Evolutionary conservation across 2,113 vertebrate species (phyloP).

Genomic region (Gavialis gangeticus): DNA sequence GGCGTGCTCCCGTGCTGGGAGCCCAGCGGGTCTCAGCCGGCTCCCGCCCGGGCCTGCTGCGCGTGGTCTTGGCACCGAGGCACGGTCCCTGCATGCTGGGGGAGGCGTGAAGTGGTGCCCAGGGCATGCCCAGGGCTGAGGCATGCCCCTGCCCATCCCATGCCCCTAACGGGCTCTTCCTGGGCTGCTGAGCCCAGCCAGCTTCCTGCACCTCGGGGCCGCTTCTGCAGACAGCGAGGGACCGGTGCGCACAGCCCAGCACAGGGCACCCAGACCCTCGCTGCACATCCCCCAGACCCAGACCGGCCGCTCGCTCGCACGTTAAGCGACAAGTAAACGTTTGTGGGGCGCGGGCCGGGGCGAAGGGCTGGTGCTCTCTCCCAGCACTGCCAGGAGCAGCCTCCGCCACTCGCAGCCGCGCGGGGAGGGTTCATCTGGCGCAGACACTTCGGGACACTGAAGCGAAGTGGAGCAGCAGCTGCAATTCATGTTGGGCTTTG

Average conservation of each 20-base stretch:
- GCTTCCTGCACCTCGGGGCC: too few species aligned
- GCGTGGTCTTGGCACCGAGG: too few species aligned
- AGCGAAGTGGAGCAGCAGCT: background rate
- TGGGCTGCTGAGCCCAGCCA: too few species aligned
- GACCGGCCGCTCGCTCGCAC: rapidly evolving
- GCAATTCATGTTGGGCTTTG: background rate
- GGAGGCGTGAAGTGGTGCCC: too few species aligned
- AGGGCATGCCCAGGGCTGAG: too few species aligned
- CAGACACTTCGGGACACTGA: background rate
- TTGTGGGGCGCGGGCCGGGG: rapidly evolving
- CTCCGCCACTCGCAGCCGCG: rapidly evolving
- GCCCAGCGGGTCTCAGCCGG: too few species aligned
- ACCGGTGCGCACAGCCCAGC: background rate
- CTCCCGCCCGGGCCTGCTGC: too few species aligned
- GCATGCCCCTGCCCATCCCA: too few species aligned
- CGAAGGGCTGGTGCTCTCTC: rapidly evolving
- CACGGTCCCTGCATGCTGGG: too few species aligned
- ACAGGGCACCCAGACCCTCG: background rate
- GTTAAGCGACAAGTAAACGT: rapidly evolving
- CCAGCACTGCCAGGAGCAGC: rapidly evolving
- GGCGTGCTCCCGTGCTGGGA: too few species aligned
- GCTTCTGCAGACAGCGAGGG: too few species aligned
- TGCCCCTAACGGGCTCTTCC: too few species aligned
- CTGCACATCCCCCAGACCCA: background rate
- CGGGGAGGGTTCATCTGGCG: background rate